Base-by-base conservation (phyloP, 2,113 vertebrate genomes). In the Etia nguti region DNA sequence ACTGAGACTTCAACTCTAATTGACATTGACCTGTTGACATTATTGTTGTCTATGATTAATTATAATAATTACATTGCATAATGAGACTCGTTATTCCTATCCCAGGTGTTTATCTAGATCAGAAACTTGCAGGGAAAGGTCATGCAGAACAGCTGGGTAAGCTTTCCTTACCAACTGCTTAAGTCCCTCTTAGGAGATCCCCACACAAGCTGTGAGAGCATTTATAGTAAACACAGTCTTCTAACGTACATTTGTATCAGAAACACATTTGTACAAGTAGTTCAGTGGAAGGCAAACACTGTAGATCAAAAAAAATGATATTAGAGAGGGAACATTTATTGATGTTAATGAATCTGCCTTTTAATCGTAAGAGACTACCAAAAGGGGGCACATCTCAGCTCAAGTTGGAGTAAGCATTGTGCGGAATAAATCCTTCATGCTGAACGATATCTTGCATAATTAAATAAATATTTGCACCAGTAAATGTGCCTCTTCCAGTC, bases 201-300 rank as follows among this genome's bases (percentile, higher is more conserved):
- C 24, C 43, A 0, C 22, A 48, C 1, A 2, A 18, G 43, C 24
- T 50, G 43, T 0, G 10, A 48, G 24, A 20, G 16, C 2, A 43
- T 77, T 77, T 50, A 31, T 48, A 77, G 31, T 77, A 12, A 31
- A 77, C 43, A 75, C 43, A 31, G 4, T 77, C 26, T 4, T 52
- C 18, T 77, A 31, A 77, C 52, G 26, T 77, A 12, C 48, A 50
- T 31, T 31, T 8, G 10, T 8, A 75, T 12, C 43, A 50, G 24
- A 75, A 75, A 50, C 9, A 48, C 6, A 48, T 48, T 10, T 8
- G 6, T 20, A 52, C 3, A 20, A 52, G 8, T 52, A 26, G 41
- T 73, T 73, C 41, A 7, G 22, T 29, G 15, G 41, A 73, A 26
- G 41, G 26, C 2, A 46, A 41, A 26, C 8, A 46, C 38, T 10